Conservation (phyloP, 2,888 invertebrate species). For the Luffia ferchaultella region DNA sequence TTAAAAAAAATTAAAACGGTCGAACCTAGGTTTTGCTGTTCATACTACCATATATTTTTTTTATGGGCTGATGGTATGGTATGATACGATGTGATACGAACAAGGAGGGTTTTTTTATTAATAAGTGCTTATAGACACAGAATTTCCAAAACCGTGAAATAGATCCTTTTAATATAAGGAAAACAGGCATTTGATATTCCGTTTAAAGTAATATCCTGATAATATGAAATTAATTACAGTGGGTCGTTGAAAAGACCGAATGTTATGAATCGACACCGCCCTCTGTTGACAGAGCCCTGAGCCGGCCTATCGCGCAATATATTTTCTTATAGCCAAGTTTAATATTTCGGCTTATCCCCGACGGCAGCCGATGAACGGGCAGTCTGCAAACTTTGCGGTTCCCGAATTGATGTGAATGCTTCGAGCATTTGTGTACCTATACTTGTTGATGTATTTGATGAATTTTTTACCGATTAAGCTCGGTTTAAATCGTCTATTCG, state of each 20-base stretch:
- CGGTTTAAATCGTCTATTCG: no score
- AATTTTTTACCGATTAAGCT: no score
- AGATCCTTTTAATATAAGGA: no score
- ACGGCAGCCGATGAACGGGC: slow-evolving; percentile 27
- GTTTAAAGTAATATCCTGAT: neutral
- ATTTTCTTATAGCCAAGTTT: slow-evolving; percentile 49
- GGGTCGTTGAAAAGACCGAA: neutral
- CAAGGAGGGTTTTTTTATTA: no score
- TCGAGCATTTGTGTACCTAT: neutral
- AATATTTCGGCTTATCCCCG: slow-evolving; percentile 44
- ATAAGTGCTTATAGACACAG: no score
- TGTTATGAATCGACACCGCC: neutral
- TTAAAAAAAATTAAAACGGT: no score
- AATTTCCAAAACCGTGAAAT: no score
- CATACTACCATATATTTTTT: no score
- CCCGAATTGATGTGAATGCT: neutral
- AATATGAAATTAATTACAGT: neutral
- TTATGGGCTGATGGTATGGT: no score
- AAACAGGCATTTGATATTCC: neutral
- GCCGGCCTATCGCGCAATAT: slow-evolving; percentile 39
- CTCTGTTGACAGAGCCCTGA: slow-evolving; percentile 36
- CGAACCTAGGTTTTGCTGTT: no score
- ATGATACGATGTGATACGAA: no score
- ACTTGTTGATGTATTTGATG: no score
- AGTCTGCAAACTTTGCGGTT: slow-evolving; percentile 32